Percentiles rank a stretch among this genome's conserved stretches.
phyloP scores from a whole-genome alignment of 2,888 invertebrate species.

The Chironomus tentans region DNA sequence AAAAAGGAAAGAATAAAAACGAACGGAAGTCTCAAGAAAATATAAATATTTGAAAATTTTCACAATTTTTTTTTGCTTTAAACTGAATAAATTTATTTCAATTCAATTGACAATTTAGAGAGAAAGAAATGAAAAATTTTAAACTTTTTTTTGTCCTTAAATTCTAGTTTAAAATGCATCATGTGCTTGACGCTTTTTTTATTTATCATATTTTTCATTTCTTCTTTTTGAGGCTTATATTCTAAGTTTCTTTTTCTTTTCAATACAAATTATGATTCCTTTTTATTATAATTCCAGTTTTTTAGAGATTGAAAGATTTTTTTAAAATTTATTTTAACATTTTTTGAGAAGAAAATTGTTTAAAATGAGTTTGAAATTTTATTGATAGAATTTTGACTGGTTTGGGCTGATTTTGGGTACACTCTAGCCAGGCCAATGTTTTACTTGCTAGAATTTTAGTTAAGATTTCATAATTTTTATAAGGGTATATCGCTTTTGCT shows the following conservation, averaged over 20 bases:
- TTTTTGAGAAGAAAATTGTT: slow-evolving; percentile 33
- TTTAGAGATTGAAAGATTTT: slow-evolving; percentile 18
- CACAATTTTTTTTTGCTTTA: neutral
- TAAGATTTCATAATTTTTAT: neutral
- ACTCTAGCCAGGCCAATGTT: too few species aligned
- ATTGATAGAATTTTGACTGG: too few species aligned
- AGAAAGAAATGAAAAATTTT: slow-evolving; percentile 17
- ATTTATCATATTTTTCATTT: neutral
- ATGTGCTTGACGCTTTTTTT: neutral
- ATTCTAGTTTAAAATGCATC: neutral
- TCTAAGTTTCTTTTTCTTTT: neutral
- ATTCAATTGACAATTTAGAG: slow-evolving; percentile 20
- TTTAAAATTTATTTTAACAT: slow-evolving; percentile 48
- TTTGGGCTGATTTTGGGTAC: too few species aligned
- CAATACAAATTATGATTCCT: neutral
- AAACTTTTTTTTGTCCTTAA: neutral
- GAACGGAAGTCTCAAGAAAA: too few species aligned
- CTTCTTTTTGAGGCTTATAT: neutral
- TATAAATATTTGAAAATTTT: neutral
- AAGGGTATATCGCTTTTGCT: neutral
- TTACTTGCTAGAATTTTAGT: too few species aligned
- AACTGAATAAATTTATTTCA: neutral
- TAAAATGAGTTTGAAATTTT: neutral
- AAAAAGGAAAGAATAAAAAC: neutral
- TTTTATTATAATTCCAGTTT: slow-evolving; percentile 18